Evolutionary conservation across 2,888 invertebrate genomes (phyloP).

Genomic region (Caprella mutica): DNA sequence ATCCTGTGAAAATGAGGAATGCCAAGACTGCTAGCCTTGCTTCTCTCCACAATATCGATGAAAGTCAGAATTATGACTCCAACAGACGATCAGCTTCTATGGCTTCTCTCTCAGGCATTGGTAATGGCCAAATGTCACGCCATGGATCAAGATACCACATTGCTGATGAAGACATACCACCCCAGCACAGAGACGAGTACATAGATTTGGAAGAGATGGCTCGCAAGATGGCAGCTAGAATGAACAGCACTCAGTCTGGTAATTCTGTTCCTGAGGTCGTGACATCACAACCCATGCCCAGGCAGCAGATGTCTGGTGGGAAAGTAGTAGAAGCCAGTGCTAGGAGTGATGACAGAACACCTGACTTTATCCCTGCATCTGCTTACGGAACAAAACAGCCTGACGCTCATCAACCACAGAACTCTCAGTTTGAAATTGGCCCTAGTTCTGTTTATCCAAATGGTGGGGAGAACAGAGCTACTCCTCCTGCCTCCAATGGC

Average conservation of each 20-base stretch:
- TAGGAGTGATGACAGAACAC: constrained; percentile 12
- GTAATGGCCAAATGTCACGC: background rate
- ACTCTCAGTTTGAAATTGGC: background rate
- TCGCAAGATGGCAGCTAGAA: constrained; percentile 28
- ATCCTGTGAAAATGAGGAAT: constrained; percentile 12
- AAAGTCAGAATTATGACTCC: constrained; percentile 24
- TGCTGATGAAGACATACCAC: constrained; percentile 29
- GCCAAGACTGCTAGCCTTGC: constrained; percentile 30
- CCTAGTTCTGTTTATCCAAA: background rate
- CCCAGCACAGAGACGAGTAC: constrained; percentile 28
- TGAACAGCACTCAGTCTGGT: too few relatives aligned
- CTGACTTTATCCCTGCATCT: constrained; percentile 31
- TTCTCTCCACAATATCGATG: constrained; percentile 28
- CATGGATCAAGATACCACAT: constrained; percentile 1
- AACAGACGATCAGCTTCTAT: constrained; percentile 29
- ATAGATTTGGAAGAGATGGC: constrained; percentile 33
- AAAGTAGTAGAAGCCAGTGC: constrained; percentile 1
- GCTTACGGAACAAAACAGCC: constrained; percentile 8
- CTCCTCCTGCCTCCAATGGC: too few relatives aligned
- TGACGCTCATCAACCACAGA: background rate
- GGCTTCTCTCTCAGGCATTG: constrained; percentile 20
- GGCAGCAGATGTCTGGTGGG: constrained; percentile 2
- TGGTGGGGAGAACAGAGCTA: too few relatives aligned
- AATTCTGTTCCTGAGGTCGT: background rate
- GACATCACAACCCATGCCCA: constrained; percentile 2